phyloP scores from a whole-genome alignment of 2,888 invertebrate genomes.

The Zygaena filipendulae region DNA sequence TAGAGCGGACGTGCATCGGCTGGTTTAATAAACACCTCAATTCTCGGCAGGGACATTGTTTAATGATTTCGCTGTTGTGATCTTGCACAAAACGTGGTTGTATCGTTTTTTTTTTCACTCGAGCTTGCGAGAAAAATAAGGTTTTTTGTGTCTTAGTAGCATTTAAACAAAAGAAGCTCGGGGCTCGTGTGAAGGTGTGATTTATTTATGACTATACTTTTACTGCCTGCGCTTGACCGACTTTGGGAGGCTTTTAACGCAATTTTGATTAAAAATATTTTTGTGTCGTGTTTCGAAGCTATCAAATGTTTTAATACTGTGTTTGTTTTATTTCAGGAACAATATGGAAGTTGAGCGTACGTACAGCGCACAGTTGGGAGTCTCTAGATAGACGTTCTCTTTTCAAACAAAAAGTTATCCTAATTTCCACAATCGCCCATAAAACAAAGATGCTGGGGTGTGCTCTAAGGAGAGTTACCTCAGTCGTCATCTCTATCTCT shows the following conservation, averaged over 20 bases:
- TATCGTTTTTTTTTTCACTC: conserved; percentile 39
- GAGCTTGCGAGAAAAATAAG: conserved; percentile 51
- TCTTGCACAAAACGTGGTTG: conserved; percentile 61
- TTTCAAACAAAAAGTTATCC: too few species aligned
- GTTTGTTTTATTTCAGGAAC: conserved; percentile 60
- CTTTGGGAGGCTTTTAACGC: conserved; percentile 43
- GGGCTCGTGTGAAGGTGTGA: conserved; percentile 60
- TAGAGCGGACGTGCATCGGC: conserved; percentile 42
- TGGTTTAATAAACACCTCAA: conserved; percentile 67
- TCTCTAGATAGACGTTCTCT: too few species aligned
- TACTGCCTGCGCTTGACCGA: conserved; percentile 50
- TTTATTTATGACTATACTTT: conserved; percentile 61
- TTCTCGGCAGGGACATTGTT: conserved; percentile 63
- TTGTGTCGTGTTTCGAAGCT: conserved; percentile 23
- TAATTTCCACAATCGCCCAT: too few species aligned
- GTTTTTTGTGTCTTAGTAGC: conserved; percentile 59
- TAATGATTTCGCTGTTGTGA: conserved; percentile 66
- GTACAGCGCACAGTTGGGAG: conserved; percentile 27
- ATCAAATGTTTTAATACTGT: conserved; percentile 31
- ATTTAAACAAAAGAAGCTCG: conserved; percentile 60
- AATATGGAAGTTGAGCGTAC: conserved; percentile 40
- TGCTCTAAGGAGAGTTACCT: conserved; percentile 52
- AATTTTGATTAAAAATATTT: conserved; percentile 24
- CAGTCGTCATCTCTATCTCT: conserved; percentile 34
- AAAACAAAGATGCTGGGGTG: conserved; percentile 64